Base-by-base conservation (phyloP, 2,113 vertebrate species). In the Syrmaticus mikado region DNA sequence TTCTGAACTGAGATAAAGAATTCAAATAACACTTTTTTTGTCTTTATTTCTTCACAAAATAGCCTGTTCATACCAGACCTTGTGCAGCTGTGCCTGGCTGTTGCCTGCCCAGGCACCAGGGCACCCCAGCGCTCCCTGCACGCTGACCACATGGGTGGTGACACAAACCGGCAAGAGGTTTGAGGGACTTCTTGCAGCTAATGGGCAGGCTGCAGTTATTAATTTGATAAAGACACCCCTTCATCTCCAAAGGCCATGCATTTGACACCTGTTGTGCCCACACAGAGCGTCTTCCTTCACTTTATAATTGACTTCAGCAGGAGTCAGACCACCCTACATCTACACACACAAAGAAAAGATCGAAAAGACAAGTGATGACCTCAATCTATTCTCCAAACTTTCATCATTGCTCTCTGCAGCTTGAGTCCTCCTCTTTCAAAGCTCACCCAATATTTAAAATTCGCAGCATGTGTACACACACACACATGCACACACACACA, bases 271-370 rank as follows among this genome's bases (percentile, higher is more conserved):
- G 38, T 8, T 53, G 40, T 40, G 62, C 19, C 75, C 21, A 13
- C 36, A 4, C 15, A 68, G 55, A 80, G 19, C 68, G 50, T 45
- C 52, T 85, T 36, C 76, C 79, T 62, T 25, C 21, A 2, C 4
- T 85, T 40, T 71, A 46, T 6, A 17, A 58, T 10, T 50, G 64
- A 84, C 82, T 32, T 5, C n/a, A 1, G 67, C 0, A 11, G 65
- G 36, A 55, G 71, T 4, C 82, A 6, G 70, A 75, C 19, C 86
- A 32, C 70, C 70, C 40, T 5, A 0, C 10, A 3, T 10, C 7
- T 0, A 3, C 28, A 17, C 36, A 3, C 43, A 2, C 0, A 0
- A 19, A 7, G 2, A n/a, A 18, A 41, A 68, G 48, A 8, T 1
- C 2, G 82, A 90, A 52, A 80, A 28, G 45, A 13, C 65, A 18